Base-by-base conservation (phyloP, 2,888 invertebrate genomes). In the Folsomia manolachei region DNA sequence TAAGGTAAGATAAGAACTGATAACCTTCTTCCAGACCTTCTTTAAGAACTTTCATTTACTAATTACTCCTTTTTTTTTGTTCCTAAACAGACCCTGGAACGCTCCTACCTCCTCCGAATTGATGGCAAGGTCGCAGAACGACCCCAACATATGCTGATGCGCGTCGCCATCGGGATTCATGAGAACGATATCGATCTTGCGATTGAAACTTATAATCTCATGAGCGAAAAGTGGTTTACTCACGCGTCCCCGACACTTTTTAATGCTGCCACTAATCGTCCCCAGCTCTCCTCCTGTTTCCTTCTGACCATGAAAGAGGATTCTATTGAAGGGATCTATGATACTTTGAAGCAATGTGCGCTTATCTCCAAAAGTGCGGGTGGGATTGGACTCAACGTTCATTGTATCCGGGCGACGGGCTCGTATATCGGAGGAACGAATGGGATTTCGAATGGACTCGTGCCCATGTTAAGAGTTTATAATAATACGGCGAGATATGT, bases 61-160 rank as follows among this genome's bases (percentile, higher is more conserved):
- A 51, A 19, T 63, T 52, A 56, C 19, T 23, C n/a, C 63, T 25
- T 39, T 53, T 7, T 61, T n/a, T n/a, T n/a, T n/a, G n/a, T n/a
- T n/a, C n/a, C n/a, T n/a, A n/a, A n/a, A n/a, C n/a, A 87, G 88
- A 99, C 98, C 0, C 85, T 99, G 70, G 98, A 99, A 83, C 88
- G 95, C 63, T 97, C 97, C 0, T 99, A 99, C 84, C 86, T 99
- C 78, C 85, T 98, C 72, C 95, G 93, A 85, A 93, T 97, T 68
- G 88, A 94, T 83, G 91, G 91, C 0, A 94, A 94, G 88, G 92
- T 97, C 67, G 96, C 89, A 0, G 99, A 99, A 84, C 88, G 99
- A 27, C 99, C 99, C 0, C 98, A 99, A 83, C 97, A 99, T 82
- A 94, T 99, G 97, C 85, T 99, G 72, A 99, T 99, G 99, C 86